phyloP scores from a whole-genome alignment of 2,797 vertebrate genomes.

The Vultur gryphus region DNA sequence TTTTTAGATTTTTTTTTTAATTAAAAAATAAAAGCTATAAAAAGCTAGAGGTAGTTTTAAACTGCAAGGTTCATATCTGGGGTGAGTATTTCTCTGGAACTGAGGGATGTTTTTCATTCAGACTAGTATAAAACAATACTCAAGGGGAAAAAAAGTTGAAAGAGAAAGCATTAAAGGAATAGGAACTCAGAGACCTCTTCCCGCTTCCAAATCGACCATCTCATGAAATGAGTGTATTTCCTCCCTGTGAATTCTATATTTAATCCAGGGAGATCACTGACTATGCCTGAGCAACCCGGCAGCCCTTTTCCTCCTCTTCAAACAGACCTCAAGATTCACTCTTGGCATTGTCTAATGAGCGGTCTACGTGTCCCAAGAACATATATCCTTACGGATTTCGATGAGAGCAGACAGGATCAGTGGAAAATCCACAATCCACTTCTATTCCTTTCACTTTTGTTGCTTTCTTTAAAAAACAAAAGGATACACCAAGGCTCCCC shows the following conservation, averaged over 20 bases:
- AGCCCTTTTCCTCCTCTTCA: constrained; percentile 55
- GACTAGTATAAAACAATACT: constrained; percentile 53
- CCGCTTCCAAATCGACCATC: constrained; percentile 41
- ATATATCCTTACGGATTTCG: not conserved
- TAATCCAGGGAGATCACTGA: constrained; percentile 50
- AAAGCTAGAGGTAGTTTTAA: constrained; percentile 29
- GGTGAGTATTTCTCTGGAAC: not conserved
- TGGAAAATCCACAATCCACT: constrained; percentile 41
- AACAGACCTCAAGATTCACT: constrained; percentile 43
- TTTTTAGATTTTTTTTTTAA: not conserved
- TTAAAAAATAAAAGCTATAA: constrained; percentile 14
- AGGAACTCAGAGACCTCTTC: constrained; percentile 58
- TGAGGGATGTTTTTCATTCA: constrained; percentile 41
- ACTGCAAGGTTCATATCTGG: constrained; percentile 37
- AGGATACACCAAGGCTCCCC: constrained; percentile 10
- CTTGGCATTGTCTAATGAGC: constrained; percentile 16
- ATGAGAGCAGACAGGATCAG: constrained; percentile 24
- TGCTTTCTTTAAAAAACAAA: constrained; percentile 33
- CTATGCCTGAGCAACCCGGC: constrained; percentile 17
- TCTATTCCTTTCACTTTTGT: not conserved
- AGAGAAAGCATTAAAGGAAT: constrained; percentile 62
- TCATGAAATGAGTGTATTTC: constrained; percentile 48
- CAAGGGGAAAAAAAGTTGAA: constrained; percentile 40
- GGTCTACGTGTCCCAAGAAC: not conserved
- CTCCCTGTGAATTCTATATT: constrained; percentile 46